Base-by-base conservation (phyloP, 2,797 vertebrate genomes). In the Pogoniulus pusillus region DNA sequence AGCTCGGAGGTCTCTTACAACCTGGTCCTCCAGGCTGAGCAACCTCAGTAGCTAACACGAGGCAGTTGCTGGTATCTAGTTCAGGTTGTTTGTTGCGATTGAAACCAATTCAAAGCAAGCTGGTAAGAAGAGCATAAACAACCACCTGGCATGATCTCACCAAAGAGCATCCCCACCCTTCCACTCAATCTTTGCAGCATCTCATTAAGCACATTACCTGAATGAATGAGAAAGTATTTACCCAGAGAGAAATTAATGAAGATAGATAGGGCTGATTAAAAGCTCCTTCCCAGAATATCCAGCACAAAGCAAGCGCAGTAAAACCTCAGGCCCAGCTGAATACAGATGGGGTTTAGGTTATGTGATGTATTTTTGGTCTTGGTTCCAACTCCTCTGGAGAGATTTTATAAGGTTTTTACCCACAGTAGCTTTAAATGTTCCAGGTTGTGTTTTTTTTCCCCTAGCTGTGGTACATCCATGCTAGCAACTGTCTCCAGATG, bases 391-490 rank as follows among this genome's bases (percentile, higher is more conserved):
- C 51, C 19, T 5, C 8, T 6, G 65, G 62, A 43, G 58, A 93
- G 37, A 47, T 82, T 93, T 90, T 72, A 53, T 47, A 82, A 84
- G 5, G 53, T 74, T 85, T 95, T 94, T 83, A 10, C 47, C 43
- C 39, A 83, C 43, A 75, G 79, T 72, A 68, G 51, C 49, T 86
- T 85, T 35, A 65, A 35, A 37, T 62, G 82, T 90, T 91, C 55
- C 55, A 34, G 20, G 65, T 23, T 76, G 49, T 85, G 27, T 76
- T 82, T 91, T 82, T 91, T 85, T 63, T 70, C 82, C 41, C 83
- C 39, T 89, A 55, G 69, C 94, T 89, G 35, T 69, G 47, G 59
- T 69, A 55, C 69, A 43, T 70, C 68, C 41, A 53, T 91, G 66
- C 79, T 20, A 91, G 92, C 66, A 94, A 92, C 82, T 57, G 66